Evolutionary conservation across 2,797 vertebrate species (phyloP).

Genomic region (Orientallactaga sibirica): DNA sequence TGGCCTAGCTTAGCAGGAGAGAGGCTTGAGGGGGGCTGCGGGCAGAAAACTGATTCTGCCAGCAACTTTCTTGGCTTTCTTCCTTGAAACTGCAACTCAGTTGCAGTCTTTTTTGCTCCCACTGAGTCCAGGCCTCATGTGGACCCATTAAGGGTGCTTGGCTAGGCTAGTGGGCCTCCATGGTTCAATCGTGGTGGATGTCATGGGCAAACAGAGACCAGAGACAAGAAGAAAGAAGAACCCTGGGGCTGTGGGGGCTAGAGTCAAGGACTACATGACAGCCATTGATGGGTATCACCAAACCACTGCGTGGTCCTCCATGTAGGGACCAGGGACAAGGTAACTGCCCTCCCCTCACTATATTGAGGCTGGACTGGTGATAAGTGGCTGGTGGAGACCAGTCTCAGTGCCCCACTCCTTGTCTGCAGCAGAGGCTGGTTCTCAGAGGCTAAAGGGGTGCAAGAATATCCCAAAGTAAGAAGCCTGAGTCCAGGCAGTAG

Average conservation of each 20-base stretch:
- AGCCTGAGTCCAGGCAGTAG: background rate
- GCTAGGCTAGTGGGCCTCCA: background rate
- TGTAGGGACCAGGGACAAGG: conserved; percentile 51
- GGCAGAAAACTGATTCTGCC: conserved; percentile 29
- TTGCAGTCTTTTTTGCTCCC: conserved; percentile 39
- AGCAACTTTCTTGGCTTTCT: conserved; percentile 31
- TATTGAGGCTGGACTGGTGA: conserved; percentile 36
- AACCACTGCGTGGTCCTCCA: background rate
- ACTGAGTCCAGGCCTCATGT: conserved; percentile 2
- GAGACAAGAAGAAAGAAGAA: conserved; percentile 10
- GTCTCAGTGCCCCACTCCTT: background rate
- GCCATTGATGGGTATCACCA: background rate
- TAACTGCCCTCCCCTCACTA: background rate
- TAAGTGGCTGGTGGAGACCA: background rate
- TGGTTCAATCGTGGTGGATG: background rate
- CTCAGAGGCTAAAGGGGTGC: background rate
- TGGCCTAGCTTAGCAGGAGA: background rate
- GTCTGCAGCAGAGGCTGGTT: background rate
- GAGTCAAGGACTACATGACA: conserved; percentile 11
- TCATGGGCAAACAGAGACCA: conserved; percentile 9
- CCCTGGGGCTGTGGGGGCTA: background rate
- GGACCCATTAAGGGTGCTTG: background rate
- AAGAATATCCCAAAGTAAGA: conserved; percentile 15
- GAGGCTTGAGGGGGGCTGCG: background rate
- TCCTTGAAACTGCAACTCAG: conserved; percentile 37